Base-by-base conservation (phyloP, 2,797 vertebrate species). In the Tiaroga cobitis region DNA sequence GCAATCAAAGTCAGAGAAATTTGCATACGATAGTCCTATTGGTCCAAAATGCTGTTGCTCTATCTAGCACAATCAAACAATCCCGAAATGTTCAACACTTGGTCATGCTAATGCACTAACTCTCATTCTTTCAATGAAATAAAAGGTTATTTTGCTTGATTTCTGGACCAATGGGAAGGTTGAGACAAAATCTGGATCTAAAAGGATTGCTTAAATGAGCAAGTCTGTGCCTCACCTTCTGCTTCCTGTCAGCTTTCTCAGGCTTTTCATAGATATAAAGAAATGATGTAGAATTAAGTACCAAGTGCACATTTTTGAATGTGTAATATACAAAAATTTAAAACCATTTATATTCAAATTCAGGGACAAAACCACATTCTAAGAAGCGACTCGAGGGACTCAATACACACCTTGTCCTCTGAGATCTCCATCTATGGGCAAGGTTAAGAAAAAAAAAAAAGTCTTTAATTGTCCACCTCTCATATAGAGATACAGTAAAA, bases 361-460 rank as follows among this genome's bases (percentile, higher is more conserved):
- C 11, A 54, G 24, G 15, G 67, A 70, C 24, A 69, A 13, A 39
- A 69, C 39, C 11, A 37, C 32, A 69, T 56, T 39, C 32, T 70
- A 65, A 32, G 61, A 65, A 65, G 5, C 8, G 32, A 70, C 80
- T 56, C 8, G 29, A 70, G 24, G 24, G 46, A 56, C 19, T 68
- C 4, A 3, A 41, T 85, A 86, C 92, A 83, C 93, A 95, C 94
- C 93, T 94, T 89, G 75, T 91, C 90, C 73, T 89, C 76, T 9
- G 87, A 70, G 41, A 82, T 78, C 59, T 92, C 90, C 88, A 43
- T 87, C 93, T 95, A 90, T 91, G 80, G 8, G n/a, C 29, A 76
- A 46, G 86, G 80, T 87, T 32, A 74, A 63, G 82, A 82, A 82
- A 34, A 9, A 54, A 77, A 89, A 41, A 69, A 54, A 7, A 51